Evolutionary conservation across 2,797 vertebrate genomes (phyloP).

Genomic region (Esox masquinongy): DNA sequence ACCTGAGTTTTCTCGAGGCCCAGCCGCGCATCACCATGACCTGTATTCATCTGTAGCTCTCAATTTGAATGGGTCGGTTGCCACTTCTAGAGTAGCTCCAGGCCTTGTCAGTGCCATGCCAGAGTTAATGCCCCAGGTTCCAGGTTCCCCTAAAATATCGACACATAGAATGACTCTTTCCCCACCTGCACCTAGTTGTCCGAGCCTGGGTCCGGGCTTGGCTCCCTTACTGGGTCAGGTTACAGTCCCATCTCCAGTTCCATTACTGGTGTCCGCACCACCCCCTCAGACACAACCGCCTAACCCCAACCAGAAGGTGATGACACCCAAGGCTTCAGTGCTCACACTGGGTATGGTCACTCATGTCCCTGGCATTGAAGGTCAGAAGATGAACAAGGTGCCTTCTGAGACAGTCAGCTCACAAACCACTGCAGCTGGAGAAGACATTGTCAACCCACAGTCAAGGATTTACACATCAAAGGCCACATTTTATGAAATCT

Average conservation of each 20-base stretch:
- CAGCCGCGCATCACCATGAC: neutral
- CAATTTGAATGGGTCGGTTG: slow-evolving; percentile 44
- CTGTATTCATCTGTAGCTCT: slow-evolving; percentile 40
- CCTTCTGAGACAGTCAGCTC: slow-evolving; percentile 48
- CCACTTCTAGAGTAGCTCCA: neutral
- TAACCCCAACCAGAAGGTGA: slow-evolving; percentile 58
- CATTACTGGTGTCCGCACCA: slow-evolving; percentile 56
- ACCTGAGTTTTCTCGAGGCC: slow-evolving; percentile 3
- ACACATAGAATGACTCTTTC: slow-evolving; percentile 64
- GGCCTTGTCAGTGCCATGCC: neutral
- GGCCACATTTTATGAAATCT: slow-evolving; percentile 73
- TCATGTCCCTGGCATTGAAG: slow-evolving; percentile 41
- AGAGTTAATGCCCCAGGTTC: neutral
- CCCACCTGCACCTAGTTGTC: slow-evolving; percentile 43
- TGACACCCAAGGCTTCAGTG: slow-evolving; percentile 44
- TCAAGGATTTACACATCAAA: slow-evolving; percentile 72
- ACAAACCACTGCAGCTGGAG: slow-evolving; percentile 55
- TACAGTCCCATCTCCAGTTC: slow-evolving; percentile 40
- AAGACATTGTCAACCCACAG: slow-evolving; percentile 43
- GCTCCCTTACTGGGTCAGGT: neutral
- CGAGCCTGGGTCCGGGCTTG: slow-evolving; percentile 45
- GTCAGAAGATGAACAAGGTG: slow-evolving; percentile 40
- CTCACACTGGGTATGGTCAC: slow-evolving; percentile 35
- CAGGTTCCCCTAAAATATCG: slow-evolving; percentile 66
- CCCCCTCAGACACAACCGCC: slow-evolving; percentile 51